Evolutionary conservation across 2,888 invertebrate species (phyloP).

Genomic region (Philopedon plagiatum): DNA sequence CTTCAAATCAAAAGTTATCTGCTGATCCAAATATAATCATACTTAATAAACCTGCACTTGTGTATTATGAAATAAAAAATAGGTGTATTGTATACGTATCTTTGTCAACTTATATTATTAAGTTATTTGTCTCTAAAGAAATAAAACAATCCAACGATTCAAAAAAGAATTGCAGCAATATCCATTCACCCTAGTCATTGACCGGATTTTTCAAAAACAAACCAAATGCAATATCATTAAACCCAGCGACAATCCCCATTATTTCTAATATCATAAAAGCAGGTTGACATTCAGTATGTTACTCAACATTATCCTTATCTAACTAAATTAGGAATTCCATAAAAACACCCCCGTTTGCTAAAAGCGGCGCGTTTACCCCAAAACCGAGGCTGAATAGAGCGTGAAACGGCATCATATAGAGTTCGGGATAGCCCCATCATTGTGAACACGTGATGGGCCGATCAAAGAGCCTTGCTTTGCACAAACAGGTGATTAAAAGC

Average conservation of each 20-base stretch:
- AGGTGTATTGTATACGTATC: no score
- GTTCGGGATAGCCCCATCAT: slow-evolving; percentile 21
- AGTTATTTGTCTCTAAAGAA: no score
- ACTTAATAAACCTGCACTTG: no score
- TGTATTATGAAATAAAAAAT: no score
- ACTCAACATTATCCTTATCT: slow-evolving; percentile 1
- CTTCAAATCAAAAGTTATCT: no score
- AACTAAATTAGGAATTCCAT: slow-evolving; percentile 6
- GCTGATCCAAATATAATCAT: no score
- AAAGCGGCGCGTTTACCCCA: slow-evolving; percentile 29
- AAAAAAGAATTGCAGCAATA: no score
- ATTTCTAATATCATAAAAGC: background rate
- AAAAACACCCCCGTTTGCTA: slow-evolving; percentile 18
- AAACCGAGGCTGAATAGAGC: slow-evolving; percentile 31
- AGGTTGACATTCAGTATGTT: slow-evolving; percentile 24
- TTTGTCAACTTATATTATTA: no score
- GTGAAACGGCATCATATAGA: slow-evolving; percentile 23
- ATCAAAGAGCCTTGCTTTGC: slow-evolving; percentile 57
- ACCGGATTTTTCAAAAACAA: no score
- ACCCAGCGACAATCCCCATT: background rate
- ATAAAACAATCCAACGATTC: no score
- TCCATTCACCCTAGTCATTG: no score
- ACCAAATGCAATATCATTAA: no score
- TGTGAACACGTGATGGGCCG: slow-evolving; percentile 32
- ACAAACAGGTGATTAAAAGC: slow-evolving; percentile 66